Conservation (phyloP, 2,888 invertebrate genomes). For the Scotopteryx bipunctaria region DNA sequence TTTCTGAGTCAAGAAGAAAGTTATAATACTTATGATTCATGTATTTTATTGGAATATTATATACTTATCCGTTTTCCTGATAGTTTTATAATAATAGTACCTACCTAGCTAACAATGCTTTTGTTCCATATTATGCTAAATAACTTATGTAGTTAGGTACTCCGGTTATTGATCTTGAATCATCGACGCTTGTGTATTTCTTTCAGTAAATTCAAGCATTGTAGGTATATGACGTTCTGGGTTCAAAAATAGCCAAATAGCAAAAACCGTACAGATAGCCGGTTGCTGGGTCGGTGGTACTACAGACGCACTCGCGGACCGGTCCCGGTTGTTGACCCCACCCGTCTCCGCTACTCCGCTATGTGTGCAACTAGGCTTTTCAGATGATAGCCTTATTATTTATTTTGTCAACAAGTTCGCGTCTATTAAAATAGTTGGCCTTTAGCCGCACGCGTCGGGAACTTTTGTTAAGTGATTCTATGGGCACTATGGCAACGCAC, state of each 20-base stretch:
- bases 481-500: not conserved
- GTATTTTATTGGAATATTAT: too few relatives aligned
- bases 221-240: not conserved
- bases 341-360: constrained; percentile 58
- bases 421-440: constrained; percentile 35
- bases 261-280: constrained; percentile 49
- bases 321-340: constrained; percentile 69
- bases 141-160: too few relatives aligned
- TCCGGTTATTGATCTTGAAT: too few relatives aligned
- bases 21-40: too few relatives aligned
- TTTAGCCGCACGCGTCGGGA: constrained; percentile 23
- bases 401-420: constrained; percentile 43
- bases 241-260: constrained; percentile 38
- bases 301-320: constrained; percentile 57
- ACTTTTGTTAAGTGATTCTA: constrained; percentile 22
- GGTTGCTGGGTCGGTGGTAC: constrained; percentile 35
- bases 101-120: too few relatives aligned
- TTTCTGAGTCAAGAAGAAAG: too few relatives aligned
- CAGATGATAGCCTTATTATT: constrained; percentile 55
- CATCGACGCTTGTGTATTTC: too few relatives aligned
- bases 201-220: not conserved
- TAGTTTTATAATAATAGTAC: too few relatives aligned
- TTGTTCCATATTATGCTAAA: too few relatives aligned
- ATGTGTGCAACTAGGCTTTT: constrained; percentile 62
- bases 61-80: too few relatives aligned